Evolutionary conservation across 2,113 vertebrate genomes (phyloP), one percentile per base, ranked within the genome.

Genomic region (Origma solitaria): DNA sequence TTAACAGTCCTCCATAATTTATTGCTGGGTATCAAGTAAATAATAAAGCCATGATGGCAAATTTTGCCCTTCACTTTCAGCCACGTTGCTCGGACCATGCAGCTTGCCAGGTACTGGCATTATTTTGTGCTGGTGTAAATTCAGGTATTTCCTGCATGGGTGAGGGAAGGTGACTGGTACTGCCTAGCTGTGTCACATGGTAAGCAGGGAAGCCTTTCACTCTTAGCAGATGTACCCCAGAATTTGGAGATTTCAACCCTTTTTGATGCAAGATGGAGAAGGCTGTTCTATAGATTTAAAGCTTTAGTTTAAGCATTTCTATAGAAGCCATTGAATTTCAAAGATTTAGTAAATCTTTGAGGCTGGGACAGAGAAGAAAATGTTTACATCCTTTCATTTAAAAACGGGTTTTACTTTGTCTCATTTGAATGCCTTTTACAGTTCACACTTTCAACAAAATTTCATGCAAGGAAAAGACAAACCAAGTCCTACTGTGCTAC

Each of bases 381-480:
- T 31, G 14, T 72, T 92, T 82, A 51, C 9, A 13, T 40, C 1
- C 40, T 82, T 72, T 82, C 5, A 76, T 90, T 82, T 53, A 15
- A 61, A 71, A 65, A 44, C 5, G 5, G 40, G n/a, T 82, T 95
- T 93, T 54, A 60, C 56, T 94, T 95, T 54, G 58, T 76, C 45
- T 88, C 31, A 72, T 88, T 92, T 87, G 77, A 92, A 56, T 0
- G 5, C 27, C 40, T 82, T 82, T 88, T 69, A 68, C 49, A 84
- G 42, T 90, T 93, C 66, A 82, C 24, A 65, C 37, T 94, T 93
- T 69, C 49, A 95, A 92, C 57, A 90, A 82, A 82, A 94, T 92
- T 77, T 82, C 23, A 38, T 33, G 28, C 75, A 90, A 95, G 78
- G 27, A 78, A 91, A 93, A 90, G 68, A 72, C 61, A 91, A 89